These are phyloP conservation scores for Calycopis cecrops DNA, from an alignment of 1,140 invertebrate species.

Conservation along the genomic window DNA sequence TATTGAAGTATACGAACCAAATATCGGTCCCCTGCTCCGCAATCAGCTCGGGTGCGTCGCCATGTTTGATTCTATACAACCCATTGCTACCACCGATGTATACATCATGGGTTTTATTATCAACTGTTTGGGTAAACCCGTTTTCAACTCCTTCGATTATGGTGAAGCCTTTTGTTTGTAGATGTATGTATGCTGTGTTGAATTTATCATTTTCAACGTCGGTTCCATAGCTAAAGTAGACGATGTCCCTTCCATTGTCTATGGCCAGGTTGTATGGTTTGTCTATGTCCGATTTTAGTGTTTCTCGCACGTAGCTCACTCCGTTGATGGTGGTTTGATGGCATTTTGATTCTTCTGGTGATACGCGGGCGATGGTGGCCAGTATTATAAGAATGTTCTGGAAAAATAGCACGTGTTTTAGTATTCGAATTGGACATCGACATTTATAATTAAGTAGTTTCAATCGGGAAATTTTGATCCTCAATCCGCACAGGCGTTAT, in stretches of 20 bases:
- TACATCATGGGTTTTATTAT: slow-evolving; percentile 38
- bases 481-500: too few species aligned
- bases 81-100: slow-evolving; percentile 54
- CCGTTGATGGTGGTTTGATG: slow-evolving; percentile 34
- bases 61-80: slow-evolving; percentile 48
- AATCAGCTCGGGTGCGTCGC: slow-evolving; percentile 32
- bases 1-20: slow-evolving; percentile 51
- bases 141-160: slow-evolving; percentile 40
- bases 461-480: too few species aligned
- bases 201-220: slow-evolving; percentile 38
- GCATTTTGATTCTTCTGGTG: slow-evolving; percentile 32
- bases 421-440: too few species aligned
- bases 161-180: slow-evolving; percentile 47
- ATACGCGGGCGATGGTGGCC: not conserved
- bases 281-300: slow-evolving; percentile 38
- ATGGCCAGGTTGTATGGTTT: slow-evolving; percentile 45
- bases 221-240: slow-evolving; percentile 52
- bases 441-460: too few species aligned
- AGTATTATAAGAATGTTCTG: not conserved
- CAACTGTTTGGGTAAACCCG: slow-evolving; percentile 52
- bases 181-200: slow-evolving; percentile 39
- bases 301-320: slow-evolving; percentile 35
- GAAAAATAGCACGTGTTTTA: not conserved
- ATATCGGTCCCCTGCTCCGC: slow-evolving; percentile 34
- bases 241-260: slow-evolving; percentile 40